Evolutionary conservation across 2,113 vertebrate genomes (phyloP).

Genomic region (Tychaedon coryphoeus): DNA sequence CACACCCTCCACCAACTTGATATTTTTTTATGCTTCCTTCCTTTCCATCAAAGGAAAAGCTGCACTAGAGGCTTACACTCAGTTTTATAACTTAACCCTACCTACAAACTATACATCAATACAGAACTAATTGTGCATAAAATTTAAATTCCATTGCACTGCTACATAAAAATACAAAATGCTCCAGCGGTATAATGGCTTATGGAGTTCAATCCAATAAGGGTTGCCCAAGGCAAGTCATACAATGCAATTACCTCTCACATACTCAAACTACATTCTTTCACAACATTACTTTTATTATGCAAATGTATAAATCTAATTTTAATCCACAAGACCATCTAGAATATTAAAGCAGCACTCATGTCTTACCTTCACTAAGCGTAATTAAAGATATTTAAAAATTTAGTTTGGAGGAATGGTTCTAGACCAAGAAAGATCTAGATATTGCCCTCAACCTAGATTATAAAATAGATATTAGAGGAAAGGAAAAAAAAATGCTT

Average conservation of each 20-base stretch:
- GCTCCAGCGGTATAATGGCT: conserved; percentile 13
- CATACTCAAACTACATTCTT: conserved; percentile 52
- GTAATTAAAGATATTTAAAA: conserved; percentile 75
- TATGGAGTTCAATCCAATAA: conserved; percentile 34
- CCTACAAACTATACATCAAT: conserved; percentile 58
- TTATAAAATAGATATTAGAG: not conserved
- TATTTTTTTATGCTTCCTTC: not conserved
- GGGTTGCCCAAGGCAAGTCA: conserved; percentile 32
- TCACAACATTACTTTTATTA: conserved; percentile 77
- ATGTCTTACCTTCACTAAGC: conserved; percentile 65
- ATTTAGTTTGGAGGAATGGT: conserved; percentile 10
- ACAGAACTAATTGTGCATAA: conserved; percentile 69
- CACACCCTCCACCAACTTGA: not conserved
- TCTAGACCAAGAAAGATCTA: not conserved
- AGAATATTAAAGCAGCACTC: conserved; percentile 69
- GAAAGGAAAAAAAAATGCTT: not conserved
- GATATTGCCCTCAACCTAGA: not conserved
- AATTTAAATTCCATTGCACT: conserved; percentile 65
- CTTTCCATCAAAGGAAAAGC: conserved; percentile 26
- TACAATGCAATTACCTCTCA: conserved; percentile 70
- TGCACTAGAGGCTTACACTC: not conserved
- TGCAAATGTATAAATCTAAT: conserved; percentile 74
- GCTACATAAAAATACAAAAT: conserved; percentile 60
- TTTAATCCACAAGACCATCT: conserved; percentile 68
- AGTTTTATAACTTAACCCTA: conserved; percentile 46